These are phyloP conservation scores for Dermolepida albohirtum DNA, from an alignment of 2,888 invertebrate species.

Conservation along the genomic window DNA sequence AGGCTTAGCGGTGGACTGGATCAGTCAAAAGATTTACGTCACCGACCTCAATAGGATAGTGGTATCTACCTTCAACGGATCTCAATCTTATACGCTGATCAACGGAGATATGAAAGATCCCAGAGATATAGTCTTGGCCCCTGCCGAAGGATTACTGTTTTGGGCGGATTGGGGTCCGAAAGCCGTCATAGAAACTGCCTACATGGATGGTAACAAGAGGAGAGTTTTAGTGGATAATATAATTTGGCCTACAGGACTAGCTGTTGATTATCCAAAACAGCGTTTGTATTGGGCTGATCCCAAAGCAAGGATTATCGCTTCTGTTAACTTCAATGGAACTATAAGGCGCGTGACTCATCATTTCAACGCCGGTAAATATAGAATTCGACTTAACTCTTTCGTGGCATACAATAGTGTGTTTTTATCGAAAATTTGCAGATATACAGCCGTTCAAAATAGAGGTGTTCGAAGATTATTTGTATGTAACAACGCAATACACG, in stretches of 20 bases:
- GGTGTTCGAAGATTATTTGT: constrained; percentile 79
- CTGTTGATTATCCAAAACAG: constrained; percentile 79
- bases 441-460: constrained; percentile 79
- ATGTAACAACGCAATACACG: constrained; percentile 73
- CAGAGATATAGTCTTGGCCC: constrained; percentile 76
- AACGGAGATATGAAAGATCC: constrained; percentile 71
- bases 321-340: constrained; percentile 75
- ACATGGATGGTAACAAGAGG: constrained; percentile 73
- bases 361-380: constrained; percentile 66
- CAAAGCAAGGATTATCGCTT: constrained; percentile 80
- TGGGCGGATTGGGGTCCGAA: constrained; percentile 81
- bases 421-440: constrained; percentile 57
- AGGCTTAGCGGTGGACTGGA: constrained; percentile 81
- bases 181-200: constrained; percentile 73
- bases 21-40: constrained; percentile 77
- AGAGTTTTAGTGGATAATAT: constrained; percentile 68
- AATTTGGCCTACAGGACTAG: constrained; percentile 81
- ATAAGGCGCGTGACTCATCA: constrained; percentile 72
- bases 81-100: constrained; percentile 69
- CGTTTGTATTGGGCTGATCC: constrained; percentile 88
- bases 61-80: constrained; percentile 70
- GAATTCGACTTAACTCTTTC: constrained; percentile 5
- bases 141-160: constrained; percentile 75
- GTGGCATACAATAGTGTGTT: no score
- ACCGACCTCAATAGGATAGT: constrained; percentile 69